Percentiles rank a stretch among this genome's conserved stretches.
Evolutionary conservation across 2,888 invertebrate genomes (phyloP).

Genomic region (Hirtodrosophila alboralis): DNA sequence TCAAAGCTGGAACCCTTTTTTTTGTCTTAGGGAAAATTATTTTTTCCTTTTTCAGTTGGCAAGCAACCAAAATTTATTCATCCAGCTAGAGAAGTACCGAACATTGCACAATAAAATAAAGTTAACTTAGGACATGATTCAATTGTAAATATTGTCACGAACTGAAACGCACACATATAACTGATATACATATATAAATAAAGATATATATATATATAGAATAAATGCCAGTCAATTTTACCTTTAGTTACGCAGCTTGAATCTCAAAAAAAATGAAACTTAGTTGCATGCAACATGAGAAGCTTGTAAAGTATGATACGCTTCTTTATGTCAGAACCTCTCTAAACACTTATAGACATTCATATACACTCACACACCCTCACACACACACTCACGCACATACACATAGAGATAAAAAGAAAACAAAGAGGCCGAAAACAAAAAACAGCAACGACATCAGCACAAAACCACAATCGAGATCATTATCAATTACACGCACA

Average conservation of each 20-base stretch:
- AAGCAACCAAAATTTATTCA: conserved; percentile 39
- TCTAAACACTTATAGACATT: conserved; percentile 6
- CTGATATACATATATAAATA: conserved; percentile 6
- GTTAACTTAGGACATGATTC: conserved; percentile 59
- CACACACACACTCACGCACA: conserved; percentile 24
- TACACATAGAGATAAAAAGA: conserved; percentile 40
- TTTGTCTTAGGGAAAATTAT: conserved; percentile 33
- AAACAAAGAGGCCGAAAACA: conserved; percentile 37
- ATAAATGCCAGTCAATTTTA: conserved; percentile 51
- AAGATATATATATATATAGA: conserved; percentile 10
- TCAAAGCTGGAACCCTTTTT: conserved; percentile 53
- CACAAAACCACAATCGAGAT: conserved; percentile 79
- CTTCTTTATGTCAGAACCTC: conserved; percentile 63
- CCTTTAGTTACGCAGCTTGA: conserved; percentile 62
- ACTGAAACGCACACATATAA: conserved; percentile 14
- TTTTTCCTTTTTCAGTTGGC: conserved; percentile 22
- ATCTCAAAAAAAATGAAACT: conserved; percentile 51
- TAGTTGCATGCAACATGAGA: conserved; percentile 38
- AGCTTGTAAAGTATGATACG: conserved; percentile 53
- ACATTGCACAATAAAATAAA: conserved; percentile 65
- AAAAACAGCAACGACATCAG: conserved; percentile 47
- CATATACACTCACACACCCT: not conserved
- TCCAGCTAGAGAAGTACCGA: conserved; percentile 26
- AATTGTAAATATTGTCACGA: conserved; percentile 71
- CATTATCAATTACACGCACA: conserved; percentile 81